A percentile compares a stretch with the other conserved stretches of the same genome.
These are phyloP conservation scores for Megaleporinus macrocephalus DNA, from an alignment of 2,113 vertebrate genomes.

Conservation along the genomic window DNA sequence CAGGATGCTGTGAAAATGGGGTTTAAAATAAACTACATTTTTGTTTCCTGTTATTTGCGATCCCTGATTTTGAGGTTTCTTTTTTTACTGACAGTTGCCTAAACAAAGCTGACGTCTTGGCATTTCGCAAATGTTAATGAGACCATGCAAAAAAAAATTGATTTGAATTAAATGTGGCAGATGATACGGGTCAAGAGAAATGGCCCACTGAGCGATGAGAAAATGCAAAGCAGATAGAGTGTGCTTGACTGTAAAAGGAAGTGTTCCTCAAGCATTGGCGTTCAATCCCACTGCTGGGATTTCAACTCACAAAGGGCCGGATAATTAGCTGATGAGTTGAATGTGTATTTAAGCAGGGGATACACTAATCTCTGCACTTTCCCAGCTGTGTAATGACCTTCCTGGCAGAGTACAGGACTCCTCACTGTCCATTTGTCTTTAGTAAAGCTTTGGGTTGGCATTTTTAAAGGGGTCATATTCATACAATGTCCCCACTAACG, in stretches of 20 bases:
- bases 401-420: not conserved
- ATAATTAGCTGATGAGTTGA: constrained; percentile 1
- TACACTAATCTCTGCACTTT: not conserved
- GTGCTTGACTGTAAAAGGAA: not conserved
- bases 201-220: not conserved
- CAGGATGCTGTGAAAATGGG: no score
- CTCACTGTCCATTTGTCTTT: not conserved
- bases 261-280: not conserved
- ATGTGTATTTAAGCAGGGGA: not conserved
- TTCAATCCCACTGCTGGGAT: not conserved
- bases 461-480: no score
- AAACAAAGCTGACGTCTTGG: not conserved
- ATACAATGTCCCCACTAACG: no score
- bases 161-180: not conserved
- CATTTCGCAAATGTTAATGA: not conserved
- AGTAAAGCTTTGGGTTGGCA: no score
- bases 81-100: not conserved
- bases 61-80: not conserved
- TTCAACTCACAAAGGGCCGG: not conserved
- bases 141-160: not conserved
- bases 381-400: constrained; percentile 1
- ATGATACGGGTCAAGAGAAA: not conserved
- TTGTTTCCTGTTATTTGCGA: no score
- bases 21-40: no score
- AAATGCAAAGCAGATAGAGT: not conserved